A percentile compares a stretch with the other conserved stretches of the same genome.
Evolutionary conservation across 2,797 vertebrate species (phyloP).

Genomic region (Corythornis leucogaster): DNA sequence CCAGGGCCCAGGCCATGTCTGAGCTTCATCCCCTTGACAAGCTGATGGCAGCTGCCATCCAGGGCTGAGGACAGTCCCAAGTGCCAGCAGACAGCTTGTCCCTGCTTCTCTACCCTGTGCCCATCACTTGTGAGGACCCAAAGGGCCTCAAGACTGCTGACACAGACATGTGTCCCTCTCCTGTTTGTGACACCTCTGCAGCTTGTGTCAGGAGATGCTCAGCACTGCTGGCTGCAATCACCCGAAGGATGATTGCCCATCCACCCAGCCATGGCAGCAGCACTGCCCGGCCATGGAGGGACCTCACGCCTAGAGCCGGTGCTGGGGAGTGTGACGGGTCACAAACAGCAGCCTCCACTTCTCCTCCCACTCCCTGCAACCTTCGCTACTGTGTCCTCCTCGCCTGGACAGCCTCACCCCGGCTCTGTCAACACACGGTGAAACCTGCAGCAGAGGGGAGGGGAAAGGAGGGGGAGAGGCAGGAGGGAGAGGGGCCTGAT

Average conservation of each 20-base stretch:
- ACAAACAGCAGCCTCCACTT: background rate
- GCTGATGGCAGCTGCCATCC: background rate
- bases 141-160: background rate
- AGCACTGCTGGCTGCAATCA: background rate
- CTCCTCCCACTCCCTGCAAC: background rate
- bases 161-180: background rate
- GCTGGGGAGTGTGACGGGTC: accelerated
- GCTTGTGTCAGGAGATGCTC: background rate
- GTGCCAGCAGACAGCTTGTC: background rate
- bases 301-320: background rate
- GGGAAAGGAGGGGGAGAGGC: background rate
- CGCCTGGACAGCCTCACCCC: background rate
- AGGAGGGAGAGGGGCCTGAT: background rate
- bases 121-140: background rate
- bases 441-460: background rate
- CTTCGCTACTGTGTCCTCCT: background rate
- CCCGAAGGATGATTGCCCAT: background rate
- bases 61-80: background rate
- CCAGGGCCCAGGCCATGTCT: background rate
- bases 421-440: background rate
- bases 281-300: accelerated
- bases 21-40: accelerated
- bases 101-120: background rate
- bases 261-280: background rate
- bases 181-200: accelerated